Percentiles rank a stretch among this genome's conserved stretches.
phyloP scores from a whole-genome alignment of 92 coral and sea anemone genomes.

The Pocillopora grandis region DNA sequence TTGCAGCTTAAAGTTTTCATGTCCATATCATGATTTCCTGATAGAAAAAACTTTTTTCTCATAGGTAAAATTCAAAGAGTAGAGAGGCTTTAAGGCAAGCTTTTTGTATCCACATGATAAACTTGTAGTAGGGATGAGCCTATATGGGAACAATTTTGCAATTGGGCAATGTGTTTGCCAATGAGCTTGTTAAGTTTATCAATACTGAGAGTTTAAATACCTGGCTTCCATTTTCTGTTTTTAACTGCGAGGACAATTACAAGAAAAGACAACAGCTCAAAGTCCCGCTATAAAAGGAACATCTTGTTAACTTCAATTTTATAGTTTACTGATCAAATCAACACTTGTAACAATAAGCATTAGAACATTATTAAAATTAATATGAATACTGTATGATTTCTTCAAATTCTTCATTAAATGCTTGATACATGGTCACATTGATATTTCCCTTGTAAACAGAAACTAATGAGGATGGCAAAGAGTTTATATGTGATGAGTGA shows the following conservation, averaged over 20 bases:
- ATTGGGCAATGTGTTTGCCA: too few species aligned
- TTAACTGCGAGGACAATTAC: conserved; percentile 91
- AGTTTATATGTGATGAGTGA: too few species aligned
- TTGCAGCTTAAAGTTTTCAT: too few species aligned
- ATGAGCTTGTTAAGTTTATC: not conserved
- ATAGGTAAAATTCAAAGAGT: too few species aligned
- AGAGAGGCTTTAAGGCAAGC: not conserved
- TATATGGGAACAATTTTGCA: too few species aligned
- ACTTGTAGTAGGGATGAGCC: not conserved
- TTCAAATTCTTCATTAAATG: too few species aligned
- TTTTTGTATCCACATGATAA: not conserved
- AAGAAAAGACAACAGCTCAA: conserved; percentile 82
- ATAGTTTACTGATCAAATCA: not conserved
- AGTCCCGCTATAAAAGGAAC: conserved; percentile 68
- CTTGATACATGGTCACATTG: too few species aligned
- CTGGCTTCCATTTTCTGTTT: conserved; percentile 90
- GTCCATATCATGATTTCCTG: too few species aligned
- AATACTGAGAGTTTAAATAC: conserved; percentile 24
- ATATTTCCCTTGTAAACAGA: too few species aligned
- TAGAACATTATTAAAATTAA: not conserved
- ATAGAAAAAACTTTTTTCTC: too few species aligned
- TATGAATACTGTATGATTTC: not conserved
- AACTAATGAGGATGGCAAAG: too few species aligned
- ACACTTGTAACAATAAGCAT: not conserved
- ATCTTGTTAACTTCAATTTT: too few species aligned